Conservation (phyloP, 2,888 invertebrate genomes). For the Coelogynopora nodosa region DNA sequence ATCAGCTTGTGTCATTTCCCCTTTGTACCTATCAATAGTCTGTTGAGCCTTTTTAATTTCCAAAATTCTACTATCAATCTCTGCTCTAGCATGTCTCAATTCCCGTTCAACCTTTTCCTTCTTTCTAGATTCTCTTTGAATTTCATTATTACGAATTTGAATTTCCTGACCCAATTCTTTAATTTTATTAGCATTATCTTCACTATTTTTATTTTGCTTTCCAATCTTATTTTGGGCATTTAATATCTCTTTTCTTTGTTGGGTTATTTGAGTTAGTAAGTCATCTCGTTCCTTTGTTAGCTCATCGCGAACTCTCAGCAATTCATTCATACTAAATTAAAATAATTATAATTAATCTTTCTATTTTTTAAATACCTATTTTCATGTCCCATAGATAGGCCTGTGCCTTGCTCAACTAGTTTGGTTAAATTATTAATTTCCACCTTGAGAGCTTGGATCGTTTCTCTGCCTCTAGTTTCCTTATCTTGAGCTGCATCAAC, state of each 20-base stretch:
- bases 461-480: slow-evolving; percentile 72
- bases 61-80: slow-evolving; percentile 61
- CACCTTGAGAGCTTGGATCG: slow-evolving; percentile 71
- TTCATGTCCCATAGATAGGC: slow-evolving; percentile 62
- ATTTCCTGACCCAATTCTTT: slow-evolving; percentile 61
- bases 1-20: no score
- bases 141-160: slow-evolving; percentile 60
- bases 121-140: slow-evolving; percentile 59
- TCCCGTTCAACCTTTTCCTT: slow-evolving; percentile 67
- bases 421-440: slow-evolving; percentile 70
- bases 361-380: no score
- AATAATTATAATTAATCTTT: no score
- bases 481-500: slow-evolving; percentile 74
- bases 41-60: slow-evolving; percentile 63
- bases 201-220: slow-evolving; percentile 55
- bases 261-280: no score
- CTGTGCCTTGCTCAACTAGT: slow-evolving; percentile 71
- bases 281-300: slow-evolving; percentile 71
- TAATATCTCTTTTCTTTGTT: no score
- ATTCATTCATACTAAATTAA: slow-evolving; percentile 61
- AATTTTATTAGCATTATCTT: slow-evolving; percentile 56
- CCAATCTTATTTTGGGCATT: slow-evolving; percentile 57
- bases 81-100: slow-evolving; percentile 63
- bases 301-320: slow-evolving; percentile 66
- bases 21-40: slow-evolving; percentile 52